Conservation (phyloP, 2,113 vertebrate species). For the Xiphias gladius region DNA sequence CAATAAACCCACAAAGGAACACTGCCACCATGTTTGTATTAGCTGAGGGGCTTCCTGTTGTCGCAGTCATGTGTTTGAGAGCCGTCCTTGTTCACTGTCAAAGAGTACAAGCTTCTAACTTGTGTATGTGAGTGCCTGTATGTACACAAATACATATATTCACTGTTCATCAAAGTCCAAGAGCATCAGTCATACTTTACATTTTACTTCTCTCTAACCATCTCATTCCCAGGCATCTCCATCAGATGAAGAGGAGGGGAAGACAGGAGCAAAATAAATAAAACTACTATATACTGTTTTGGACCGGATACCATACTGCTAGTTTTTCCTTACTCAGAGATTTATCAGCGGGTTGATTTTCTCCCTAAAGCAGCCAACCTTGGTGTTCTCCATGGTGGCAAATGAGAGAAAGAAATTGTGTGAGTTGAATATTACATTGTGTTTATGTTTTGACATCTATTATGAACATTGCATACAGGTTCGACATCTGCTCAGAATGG, state of each 20-base stretch:
- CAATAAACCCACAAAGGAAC: conserved; percentile 27
- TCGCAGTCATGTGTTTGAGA: conserved; percentile 1
- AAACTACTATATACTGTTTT: background rate
- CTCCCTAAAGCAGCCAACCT: background rate
- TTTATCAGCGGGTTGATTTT: conserved; percentile 6
- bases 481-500: background rate
- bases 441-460: conserved; percentile 40
- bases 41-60: background rate
- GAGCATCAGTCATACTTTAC: background rate
- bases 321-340: conserved; percentile 9
- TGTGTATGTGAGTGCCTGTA: background rate
- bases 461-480: conserved; percentile 1
- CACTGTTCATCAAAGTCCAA: conserved; percentile 1
- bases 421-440: conserved; percentile 44
- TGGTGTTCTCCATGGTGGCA: conserved; percentile 28
- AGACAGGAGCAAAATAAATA: background rate
- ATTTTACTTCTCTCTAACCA: background rate
- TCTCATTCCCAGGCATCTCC: background rate
- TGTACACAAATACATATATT: conserved; percentile 18
- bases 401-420: conserved; percentile 9
- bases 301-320: conserved; percentile 9
- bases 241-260: background rate
- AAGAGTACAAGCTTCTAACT: conserved; percentile 1
- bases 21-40: conserved; percentile 9
- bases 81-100: background rate